Evolutionary conservation across 2,888 invertebrate genomes (phyloP).

Genomic region (Conus canariensis): DNA sequence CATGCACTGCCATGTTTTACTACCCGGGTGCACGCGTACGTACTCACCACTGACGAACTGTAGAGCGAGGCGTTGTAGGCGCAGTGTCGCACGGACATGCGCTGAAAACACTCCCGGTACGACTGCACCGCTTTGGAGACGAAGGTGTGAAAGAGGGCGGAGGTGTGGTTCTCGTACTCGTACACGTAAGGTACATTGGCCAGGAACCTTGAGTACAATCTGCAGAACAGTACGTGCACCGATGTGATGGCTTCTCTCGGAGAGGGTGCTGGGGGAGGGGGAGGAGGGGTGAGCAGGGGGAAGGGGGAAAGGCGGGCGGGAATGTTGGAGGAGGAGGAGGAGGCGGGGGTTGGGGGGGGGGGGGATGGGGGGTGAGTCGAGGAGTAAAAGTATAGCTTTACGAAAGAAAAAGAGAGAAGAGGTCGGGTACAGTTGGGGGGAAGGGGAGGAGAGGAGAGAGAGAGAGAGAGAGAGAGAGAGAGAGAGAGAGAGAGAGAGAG

Average conservation of each 20-base stretch:
- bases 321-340: no score
- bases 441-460: no score
- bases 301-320: no score
- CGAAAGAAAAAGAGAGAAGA: no score
- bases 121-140: conserved; percentile 29
- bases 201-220: conserved; percentile 39
- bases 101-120: conserved; percentile 31
- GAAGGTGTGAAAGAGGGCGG: conserved; percentile 39
- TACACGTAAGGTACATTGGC: conserved; percentile 25
- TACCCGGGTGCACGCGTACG: neutral
- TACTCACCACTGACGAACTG: conserved; percentile 34
- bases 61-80: conserved; percentile 39
- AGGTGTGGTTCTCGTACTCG: conserved; percentile 36
- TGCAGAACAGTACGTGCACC: neutral
- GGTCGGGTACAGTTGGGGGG: no score
- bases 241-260: neutral
- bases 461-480: no score
- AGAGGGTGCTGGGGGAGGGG: no score
- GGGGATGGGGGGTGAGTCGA: no score
- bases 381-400: no score
- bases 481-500: no score
- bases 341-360: no score
- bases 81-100: conserved; percentile 35
- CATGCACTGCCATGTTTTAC: neutral
- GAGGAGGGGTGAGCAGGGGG: no score